Base-by-base conservation (phyloP, 1,140 invertebrate genomes). In the Halyomorpha halys region DNA sequence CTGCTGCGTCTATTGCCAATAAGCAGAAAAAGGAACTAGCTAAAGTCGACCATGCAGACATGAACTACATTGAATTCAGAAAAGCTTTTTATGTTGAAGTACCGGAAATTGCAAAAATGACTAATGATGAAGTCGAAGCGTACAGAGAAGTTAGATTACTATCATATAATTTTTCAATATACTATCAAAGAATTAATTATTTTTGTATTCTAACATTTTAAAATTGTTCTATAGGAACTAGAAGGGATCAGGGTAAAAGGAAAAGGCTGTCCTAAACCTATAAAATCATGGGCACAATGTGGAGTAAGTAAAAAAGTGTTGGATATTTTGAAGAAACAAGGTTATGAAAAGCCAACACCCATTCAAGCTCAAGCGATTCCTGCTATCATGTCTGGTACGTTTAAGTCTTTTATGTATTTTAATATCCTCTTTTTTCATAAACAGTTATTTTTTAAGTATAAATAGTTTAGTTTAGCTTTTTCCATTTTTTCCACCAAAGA, bases 281-380 rank as follows among this genome's bases (percentile, higher is more conserved):
- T 98, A 16, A 93, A 86, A 77, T 89, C 87, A 0, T 99, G 97
- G 97, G 94, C 97, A 0, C 97, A 99, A 70, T 97, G 94, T 75
- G 97, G 97, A 39, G 91, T 98, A 1, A 94, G 91, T 59, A 95
- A 94, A 72, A 98, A 97, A 74, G 89, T 98, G 73, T 77, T 98
- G 73, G 94, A 98, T 70, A 83, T 93, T 67, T 75, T 99, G 21
- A 97, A 95, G 74, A 94, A 90, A 77, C 77, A 95, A 44, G 83
- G 83, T 64, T 99, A 96, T 75, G 92, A 96, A 69, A 98, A 97
- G 76, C 97, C 97, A 4, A 99, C 97, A 4, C 97, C 97, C 0
- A 99, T 99, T 72, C 97, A 99, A 76, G 85, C 91, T 56, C 97
- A 99, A 78, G 95, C 95, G 13, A 94, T 99, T 74, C 97, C 97